Evolutionary conservation across 2,888 invertebrate species (phyloP).

Genomic region (Drosophila kanekoi): DNA sequence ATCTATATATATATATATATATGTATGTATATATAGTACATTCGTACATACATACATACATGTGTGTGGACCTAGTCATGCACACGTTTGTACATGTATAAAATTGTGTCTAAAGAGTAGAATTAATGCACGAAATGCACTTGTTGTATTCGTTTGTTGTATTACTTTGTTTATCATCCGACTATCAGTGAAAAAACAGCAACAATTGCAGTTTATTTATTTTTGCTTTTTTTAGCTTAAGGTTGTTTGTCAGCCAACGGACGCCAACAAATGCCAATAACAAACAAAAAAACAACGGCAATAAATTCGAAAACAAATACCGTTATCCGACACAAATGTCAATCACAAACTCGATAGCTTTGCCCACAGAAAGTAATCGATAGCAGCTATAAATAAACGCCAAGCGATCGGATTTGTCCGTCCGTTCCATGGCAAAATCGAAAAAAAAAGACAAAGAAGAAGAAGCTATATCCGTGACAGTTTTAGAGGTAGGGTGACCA

Average conservation of each 20-base stretch:
- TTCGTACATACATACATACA: conserved; percentile 7
- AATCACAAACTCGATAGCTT: conserved; percentile 10
- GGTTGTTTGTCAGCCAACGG: conserved; percentile 30
- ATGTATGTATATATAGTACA: neutral
- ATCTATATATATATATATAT: neutral
- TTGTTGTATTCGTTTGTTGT: conserved; percentile 28
- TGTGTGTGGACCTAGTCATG: conserved; percentile 6
- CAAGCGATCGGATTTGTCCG: too few species aligned
- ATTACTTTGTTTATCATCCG: conserved; percentile 52
- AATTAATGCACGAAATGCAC: conserved; percentile 32
- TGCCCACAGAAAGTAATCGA: conserved; percentile 1
- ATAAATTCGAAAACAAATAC: conserved; percentile 10
- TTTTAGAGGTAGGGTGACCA: too few species aligned
- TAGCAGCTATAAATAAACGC: neutral
- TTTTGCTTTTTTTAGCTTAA: conserved; percentile 28
- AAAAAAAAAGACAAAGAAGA: too few species aligned
- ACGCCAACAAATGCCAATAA: conserved; percentile 18
- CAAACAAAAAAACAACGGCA: conserved; percentile 2
- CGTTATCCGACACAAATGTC: neutral
- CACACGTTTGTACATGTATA: conserved; percentile 1
- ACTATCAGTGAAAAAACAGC: conserved; percentile 31
- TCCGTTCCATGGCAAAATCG: too few species aligned
- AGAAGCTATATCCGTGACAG: too few species aligned
- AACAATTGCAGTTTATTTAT: conserved; percentile 20
- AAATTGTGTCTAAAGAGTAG: conserved; percentile 23